phyloP scores from a whole-genome alignment of 2,888 invertebrate species.

The Alcis repandata region DNA sequence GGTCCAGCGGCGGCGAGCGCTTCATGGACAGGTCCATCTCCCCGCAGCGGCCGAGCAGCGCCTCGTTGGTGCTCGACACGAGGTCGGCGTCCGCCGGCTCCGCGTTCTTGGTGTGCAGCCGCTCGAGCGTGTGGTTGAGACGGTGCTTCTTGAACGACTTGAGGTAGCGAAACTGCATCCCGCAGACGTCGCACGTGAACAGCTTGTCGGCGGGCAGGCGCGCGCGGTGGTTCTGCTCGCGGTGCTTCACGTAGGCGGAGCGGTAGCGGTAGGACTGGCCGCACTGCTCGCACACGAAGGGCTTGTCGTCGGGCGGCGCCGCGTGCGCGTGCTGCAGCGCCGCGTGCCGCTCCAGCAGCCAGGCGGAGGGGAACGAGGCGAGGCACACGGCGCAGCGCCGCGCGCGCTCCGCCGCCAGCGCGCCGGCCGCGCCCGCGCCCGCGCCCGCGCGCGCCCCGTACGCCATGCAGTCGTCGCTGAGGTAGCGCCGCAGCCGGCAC shows the following conservation, averaged over 20 bases:
- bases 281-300: conserved; percentile 96
- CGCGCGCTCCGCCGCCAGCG: conserved; percentile 71
- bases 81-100: conserved; percentile 87
- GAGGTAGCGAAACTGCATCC: conserved; percentile 96
- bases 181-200: conserved; percentile 96
- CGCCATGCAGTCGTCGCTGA: conserved; percentile 83
- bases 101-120: conserved; percentile 90
- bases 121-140: conserved; percentile 94
- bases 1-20: conserved; percentile 81
- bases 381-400: conserved; percentile 93
- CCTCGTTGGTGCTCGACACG: conserved; percentile 91
- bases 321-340: conserved; percentile 91
- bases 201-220: conserved; percentile 95
- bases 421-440: conserved; percentile 66
- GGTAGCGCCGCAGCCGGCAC: conserved; percentile 80
- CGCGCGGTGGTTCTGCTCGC: conserved; percentile 96
- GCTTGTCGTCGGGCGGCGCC: conserved; percentile 91
- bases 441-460: conserved; percentile 72
- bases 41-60: conserved; percentile 84
- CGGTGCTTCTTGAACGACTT: conserved; percentile 97
- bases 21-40: conserved; percentile 87
- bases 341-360: conserved; percentile 94
- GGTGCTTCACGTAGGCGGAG: conserved; percentile 91
- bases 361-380: conserved; percentile 95
- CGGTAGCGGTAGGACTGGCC: conserved; percentile 96